Evolutionary conservation across 2,113 vertebrate species (phyloP).

Genomic region (Chionomys nivalis): DNA sequence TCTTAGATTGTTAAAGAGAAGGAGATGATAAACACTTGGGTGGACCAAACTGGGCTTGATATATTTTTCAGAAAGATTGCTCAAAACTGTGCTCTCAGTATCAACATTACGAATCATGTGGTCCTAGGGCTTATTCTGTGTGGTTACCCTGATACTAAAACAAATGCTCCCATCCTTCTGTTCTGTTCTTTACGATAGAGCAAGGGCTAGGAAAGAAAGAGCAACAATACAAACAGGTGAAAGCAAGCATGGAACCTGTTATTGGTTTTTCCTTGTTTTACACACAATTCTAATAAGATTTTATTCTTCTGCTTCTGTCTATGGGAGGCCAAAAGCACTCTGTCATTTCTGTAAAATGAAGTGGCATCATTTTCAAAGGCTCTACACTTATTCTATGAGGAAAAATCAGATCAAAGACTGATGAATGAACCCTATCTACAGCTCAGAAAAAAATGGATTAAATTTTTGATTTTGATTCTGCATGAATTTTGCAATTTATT

Average conservation of each 20-base stretch:
- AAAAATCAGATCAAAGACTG: not conserved
- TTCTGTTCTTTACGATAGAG: not conserved
- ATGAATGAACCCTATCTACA: not conserved
- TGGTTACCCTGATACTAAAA: not conserved
- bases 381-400: slow-evolving; percentile 1
- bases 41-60: not conserved
- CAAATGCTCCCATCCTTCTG: not conserved
- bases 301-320: not conserved
- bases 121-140: not conserved
- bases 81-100: not conserved
- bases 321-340: not conserved
- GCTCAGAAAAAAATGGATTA: not conserved
- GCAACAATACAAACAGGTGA: not conserved
- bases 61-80: not conserved
- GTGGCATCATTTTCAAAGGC: not conserved
- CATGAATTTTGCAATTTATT: slow-evolving; percentile 36
- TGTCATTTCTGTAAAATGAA: not conserved
- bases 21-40: not conserved
- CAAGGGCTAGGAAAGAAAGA: not conserved
- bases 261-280: not conserved
- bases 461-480: not conserved
- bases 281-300: slow-evolving; percentile 4
- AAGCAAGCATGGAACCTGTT: not conserved
- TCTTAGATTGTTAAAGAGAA: not conserved
- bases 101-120: not conserved